These are phyloP conservation scores for Oophaga sylvatica DNA, from an alignment of 2,797 vertebrate genomes.

Conservation along the genomic window DNA sequence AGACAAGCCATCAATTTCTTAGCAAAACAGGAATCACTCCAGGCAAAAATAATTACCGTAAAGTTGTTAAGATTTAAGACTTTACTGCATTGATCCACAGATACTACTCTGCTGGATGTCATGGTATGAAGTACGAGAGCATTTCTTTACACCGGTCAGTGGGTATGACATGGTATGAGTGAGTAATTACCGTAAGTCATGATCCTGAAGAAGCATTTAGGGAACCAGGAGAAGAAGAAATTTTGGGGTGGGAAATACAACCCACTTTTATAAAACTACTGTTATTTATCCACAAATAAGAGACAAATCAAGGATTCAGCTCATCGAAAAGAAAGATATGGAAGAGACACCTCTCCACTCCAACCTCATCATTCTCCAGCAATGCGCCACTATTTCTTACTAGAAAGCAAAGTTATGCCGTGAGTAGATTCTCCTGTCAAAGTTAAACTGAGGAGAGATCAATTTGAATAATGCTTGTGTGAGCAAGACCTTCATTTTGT, in stretches of 20 bases:
- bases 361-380: background rate
- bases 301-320: background rate
- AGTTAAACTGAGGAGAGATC: constrained; percentile 12
- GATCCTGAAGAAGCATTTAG: too few species aligned
- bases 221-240: too few species aligned
- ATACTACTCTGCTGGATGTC: too few species aligned
- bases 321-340: background rate
- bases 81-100: background rate
- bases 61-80: background rate
- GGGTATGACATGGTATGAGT: too few species aligned
- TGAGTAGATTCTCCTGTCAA: constrained; percentile 2
- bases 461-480: constrained; percentile 17
- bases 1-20: too few species aligned
- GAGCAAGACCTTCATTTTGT: constrained; percentile 17
- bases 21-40: too few species aligned
- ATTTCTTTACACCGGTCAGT: too few species aligned
- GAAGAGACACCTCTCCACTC: background rate
- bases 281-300: background rate
- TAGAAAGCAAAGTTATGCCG: constrained; percentile 1
- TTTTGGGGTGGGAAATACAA: background rate
- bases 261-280: background rate
- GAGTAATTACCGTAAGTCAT: too few species aligned
- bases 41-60: too few species aligned
- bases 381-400: constrained; percentile 3
- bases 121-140: too few species aligned